Evolutionary conservation across 2,113 vertebrate species (phyloP).

Genomic region (Echinops telfairi): DNA sequence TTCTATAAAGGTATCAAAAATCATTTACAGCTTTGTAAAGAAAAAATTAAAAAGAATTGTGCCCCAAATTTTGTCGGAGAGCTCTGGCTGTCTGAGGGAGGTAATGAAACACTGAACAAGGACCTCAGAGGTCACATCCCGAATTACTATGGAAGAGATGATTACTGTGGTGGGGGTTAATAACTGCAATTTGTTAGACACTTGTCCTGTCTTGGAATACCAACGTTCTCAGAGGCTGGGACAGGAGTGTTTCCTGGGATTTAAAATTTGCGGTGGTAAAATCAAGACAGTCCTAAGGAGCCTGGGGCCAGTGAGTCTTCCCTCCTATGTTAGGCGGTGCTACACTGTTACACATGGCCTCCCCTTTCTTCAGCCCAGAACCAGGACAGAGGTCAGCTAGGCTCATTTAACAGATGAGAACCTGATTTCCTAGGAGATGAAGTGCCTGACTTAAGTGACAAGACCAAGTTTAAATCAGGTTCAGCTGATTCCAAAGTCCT

Average conservation of each 20-base stretch:
- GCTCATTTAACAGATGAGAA: not conserved
- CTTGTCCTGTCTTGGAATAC: not conserved
- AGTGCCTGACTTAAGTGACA: not conserved
- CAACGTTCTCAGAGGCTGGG: not conserved
- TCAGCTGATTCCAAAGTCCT: not conserved
- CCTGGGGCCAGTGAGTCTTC: not conserved
- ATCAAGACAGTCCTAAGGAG: not conserved
- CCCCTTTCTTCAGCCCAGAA: not conserved
- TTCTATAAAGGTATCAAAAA: not conserved
- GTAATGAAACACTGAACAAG: not conserved
- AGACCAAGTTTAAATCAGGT: not conserved
- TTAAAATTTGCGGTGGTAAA: not conserved
- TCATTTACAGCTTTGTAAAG: not conserved
- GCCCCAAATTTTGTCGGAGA: not conserved
- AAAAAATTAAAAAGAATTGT: not conserved
- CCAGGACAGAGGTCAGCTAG: not conserved
- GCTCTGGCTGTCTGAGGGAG: not conserved
- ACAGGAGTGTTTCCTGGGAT: not conserved
- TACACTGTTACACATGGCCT: not conserved
- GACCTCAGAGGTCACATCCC: not conserved
- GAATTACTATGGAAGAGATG: not conserved
- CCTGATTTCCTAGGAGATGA: not conserved
- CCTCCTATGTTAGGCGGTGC: not conserved
- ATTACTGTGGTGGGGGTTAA: not conserved
- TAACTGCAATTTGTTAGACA: not conserved